Evolutionary conservation across 2,888 invertebrate genomes (phyloP), one percentile per base, ranked within the genome.

Genomic region (Sicus ferrugineus): DNA sequence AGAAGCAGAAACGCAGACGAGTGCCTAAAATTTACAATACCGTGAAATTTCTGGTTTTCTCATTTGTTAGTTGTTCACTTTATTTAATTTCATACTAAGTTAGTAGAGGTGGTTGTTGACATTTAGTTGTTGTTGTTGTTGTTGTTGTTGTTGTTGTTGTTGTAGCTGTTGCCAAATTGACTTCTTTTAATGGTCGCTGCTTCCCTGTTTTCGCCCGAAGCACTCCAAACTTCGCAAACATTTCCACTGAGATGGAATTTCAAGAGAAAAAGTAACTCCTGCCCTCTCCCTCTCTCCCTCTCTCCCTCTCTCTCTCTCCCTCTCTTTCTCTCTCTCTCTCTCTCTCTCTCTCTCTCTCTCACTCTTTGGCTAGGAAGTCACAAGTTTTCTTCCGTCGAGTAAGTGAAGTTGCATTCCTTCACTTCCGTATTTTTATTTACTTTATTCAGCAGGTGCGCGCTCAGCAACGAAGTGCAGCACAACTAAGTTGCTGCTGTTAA

Each of bases 1-100:
- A n/a, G n/a, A n/a, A n/a, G n/a, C n/a, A n/a, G n/a, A n/a, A n/a
- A 48, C 19, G 42, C 26, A 30, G n/a, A 16, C n/a, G 50, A 67
- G 31, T 34, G 30, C 56, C 42, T 66, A 30, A 62, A 66, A 72
- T 72, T 72, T 72, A 72, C 68, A 67, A 66, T 58, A 72, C 50
- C 72, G 62, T 68, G 66, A 70, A 63, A 70, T 62, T 58, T 19
- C 67, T 62, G 46, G 28, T 48, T 62, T 62, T 30, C 30, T 28
- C 30, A 30, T 56, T 56, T 54, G 4, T 28, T 26, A 28, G 26
- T 54, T 26, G 1, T 54, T 14, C n/a, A 2, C 4, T 54, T 11
- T 6, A 26, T 54, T n/a, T n/a, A n/a, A n/a, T 28, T 28, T 34
- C 23, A 2, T 52, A 3, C 16, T 9, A 16, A 9, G 9, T 56